Conservation (phyloP, 2,797 vertebrate species). For the Peromyscus melanophrys region DNA sequence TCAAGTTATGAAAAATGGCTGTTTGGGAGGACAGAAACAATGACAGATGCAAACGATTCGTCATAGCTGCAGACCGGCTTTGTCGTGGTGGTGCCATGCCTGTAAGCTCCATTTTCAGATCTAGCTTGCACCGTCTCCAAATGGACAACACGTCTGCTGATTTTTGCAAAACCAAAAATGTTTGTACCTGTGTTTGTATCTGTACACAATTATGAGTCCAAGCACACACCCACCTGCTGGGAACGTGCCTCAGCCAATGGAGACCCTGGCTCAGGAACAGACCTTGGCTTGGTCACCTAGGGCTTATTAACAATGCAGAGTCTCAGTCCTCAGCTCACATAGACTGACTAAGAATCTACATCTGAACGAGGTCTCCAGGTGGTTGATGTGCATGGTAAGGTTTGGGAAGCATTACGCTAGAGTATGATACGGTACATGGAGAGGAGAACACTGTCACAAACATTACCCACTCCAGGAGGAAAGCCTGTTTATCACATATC, state of each 20-base stretch:
- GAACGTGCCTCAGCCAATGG: background rate
- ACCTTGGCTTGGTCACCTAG: background rate
- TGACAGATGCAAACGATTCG: conserved; percentile 58
- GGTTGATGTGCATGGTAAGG: background rate
- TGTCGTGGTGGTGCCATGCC: background rate
- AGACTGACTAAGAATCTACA: background rate
- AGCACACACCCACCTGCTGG: background rate
- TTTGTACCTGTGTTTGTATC: background rate
- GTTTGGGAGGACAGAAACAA: conserved; percentile 59
- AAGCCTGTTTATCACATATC: background rate
- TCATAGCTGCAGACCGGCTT: background rate
- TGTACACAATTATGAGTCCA: background rate
- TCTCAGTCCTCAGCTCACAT: background rate
- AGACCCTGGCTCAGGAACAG: background rate
- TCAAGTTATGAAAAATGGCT: conserved; percentile 78
- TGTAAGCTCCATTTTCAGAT: conserved; percentile 12
- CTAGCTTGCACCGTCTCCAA: conserved; percentile 26
- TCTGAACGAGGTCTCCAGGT: conserved; percentile 21
- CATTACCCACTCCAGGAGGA: background rate
- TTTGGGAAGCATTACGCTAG: background rate
- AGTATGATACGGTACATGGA: background rate
- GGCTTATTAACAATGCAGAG: background rate
- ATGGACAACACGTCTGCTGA: background rate
- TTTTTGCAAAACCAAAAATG: background rate
- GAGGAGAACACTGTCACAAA: background rate